These are phyloP conservation scores for Diplodus puntazzo DNA, from an alignment of 2,797 vertebrate genomes.

Conservation along the genomic window DNA sequence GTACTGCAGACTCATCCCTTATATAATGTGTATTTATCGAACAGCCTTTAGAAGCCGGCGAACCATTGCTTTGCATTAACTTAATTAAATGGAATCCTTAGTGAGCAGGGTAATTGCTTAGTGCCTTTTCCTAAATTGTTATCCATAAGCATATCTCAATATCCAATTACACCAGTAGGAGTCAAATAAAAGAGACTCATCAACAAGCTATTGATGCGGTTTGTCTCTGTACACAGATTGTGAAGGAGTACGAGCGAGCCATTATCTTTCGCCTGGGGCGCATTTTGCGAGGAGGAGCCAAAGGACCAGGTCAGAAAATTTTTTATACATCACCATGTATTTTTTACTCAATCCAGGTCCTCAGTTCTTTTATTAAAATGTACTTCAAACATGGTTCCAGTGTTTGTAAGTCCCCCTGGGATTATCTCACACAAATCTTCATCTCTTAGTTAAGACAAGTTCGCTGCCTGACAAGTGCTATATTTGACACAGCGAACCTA, in stretches of 20 bases:
- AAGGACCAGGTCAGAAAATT: constrained; percentile 91
- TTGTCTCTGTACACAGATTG: constrained; percentile 85
- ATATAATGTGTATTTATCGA: constrained; percentile 11
- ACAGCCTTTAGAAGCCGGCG: background rate
- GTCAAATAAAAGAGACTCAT: background rate
- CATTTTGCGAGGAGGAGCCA: constrained; percentile 93
- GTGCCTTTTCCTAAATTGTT: background rate
- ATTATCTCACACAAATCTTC: background rate
- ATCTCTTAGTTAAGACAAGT: background rate
- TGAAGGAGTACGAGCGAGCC: constrained; percentile 97
- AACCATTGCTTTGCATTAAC: constrained; percentile 7
- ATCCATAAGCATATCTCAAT: background rate
- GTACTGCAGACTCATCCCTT: background rate
- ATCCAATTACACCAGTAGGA: constrained; percentile 5
- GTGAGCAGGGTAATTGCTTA: background rate
- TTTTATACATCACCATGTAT: background rate
- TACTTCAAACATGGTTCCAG: background rate
- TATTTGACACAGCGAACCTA: no score
- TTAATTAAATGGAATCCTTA: background rate
- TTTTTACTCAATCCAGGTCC: background rate
- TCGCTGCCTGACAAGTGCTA: background rate
- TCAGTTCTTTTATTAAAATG: constrained; percentile 1
- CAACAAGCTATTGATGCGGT: background rate
- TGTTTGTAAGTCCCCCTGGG: background rate
- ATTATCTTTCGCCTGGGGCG: constrained; percentile 97